Percentiles rank a stretch among this genome's conserved stretches.
phyloP scores from a whole-genome alignment of 2,797 vertebrate species.

The Hydrophis major region DNA sequence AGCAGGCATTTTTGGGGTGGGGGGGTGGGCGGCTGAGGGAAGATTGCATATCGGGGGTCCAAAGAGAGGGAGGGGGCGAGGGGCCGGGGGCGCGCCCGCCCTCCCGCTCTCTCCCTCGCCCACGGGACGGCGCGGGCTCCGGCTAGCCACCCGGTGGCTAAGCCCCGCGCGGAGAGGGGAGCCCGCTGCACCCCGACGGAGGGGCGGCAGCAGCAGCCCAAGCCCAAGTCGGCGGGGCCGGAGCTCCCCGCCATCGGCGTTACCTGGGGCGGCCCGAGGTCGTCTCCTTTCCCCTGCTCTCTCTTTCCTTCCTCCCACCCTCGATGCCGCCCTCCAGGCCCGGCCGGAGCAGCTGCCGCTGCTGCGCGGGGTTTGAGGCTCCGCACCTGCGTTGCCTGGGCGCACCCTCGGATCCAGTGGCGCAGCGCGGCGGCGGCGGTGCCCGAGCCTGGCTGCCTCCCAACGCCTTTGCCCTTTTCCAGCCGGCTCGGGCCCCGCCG shows the following conservation, averaged over 20 bases:
- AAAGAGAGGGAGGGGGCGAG: neutral
- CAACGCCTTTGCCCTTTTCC: neutral
- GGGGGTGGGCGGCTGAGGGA: no score
- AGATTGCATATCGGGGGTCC: no score
- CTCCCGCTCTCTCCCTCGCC: no score
- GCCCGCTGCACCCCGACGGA: slow-evolving; percentile 5
- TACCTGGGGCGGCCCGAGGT: neutral
- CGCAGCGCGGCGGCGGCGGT: neutral
- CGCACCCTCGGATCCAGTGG: slow-evolving; percentile 30
- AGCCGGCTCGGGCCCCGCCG: slow-evolving; percentile 25
- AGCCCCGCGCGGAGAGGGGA: slow-evolving; percentile 1
- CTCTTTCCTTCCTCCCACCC: neutral
- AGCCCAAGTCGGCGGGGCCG: neutral
- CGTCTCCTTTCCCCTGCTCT: neutral
- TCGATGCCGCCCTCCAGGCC: neutral
- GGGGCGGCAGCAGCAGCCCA: neutral
- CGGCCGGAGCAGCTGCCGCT: neutral
- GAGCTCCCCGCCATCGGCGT: neutral
- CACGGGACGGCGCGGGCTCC: neutral
- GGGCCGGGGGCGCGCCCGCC: no score
- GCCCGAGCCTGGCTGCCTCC: neutral
- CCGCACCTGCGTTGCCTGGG: slow-evolving; percentile 24
- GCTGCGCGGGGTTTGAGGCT: neutral
- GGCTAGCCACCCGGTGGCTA: slow-evolving; percentile 3
- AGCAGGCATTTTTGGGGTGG: no score